Conservation (phyloP, 2,113 vertebrate species). For the Furnarius figulus region DNA sequence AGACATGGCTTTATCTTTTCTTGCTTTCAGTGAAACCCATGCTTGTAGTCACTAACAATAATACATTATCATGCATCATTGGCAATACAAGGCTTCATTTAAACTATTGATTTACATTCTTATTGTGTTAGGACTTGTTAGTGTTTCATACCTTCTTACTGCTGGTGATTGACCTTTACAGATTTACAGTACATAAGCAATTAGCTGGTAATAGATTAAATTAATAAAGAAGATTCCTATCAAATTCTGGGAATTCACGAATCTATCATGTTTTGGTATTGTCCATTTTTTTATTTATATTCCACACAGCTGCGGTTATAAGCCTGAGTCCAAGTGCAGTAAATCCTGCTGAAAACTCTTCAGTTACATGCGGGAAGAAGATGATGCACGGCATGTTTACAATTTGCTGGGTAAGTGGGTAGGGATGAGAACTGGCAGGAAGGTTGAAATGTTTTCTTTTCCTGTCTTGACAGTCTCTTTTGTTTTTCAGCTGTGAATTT, state of each 20-base stretch:
- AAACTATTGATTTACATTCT: conserved; percentile 56
- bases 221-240: conserved; percentile 24
- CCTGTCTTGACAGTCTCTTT: not conserved
- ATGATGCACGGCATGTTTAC: fast-evolving
- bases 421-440: not conserved
- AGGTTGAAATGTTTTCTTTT: not conserved
- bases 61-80: conserved; percentile 53
- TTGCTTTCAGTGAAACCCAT: not conserved
- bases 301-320: not conserved
- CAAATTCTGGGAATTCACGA: not conserved
- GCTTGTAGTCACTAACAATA: conserved; percentile 12
- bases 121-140: conserved; percentile 37
- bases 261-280: not conserved
- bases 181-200: conserved; percentile 8
- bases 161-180: conserved; percentile 26
- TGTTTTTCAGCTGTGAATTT: conserved; percentile 24
- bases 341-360: not conserved
- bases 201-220: conserved; percentile 40
- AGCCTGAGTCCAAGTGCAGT: not conserved
- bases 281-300: not conserved
- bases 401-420: not conserved
- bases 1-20: not conserved
- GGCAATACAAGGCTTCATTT: conserved; percentile 38
- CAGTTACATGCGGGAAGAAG: not conserved
- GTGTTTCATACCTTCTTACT: conserved; percentile 14